Evolutionary conservation across 1,140 invertebrate species (phyloP).

Genomic region (Cryptotermes secundus): DNA sequence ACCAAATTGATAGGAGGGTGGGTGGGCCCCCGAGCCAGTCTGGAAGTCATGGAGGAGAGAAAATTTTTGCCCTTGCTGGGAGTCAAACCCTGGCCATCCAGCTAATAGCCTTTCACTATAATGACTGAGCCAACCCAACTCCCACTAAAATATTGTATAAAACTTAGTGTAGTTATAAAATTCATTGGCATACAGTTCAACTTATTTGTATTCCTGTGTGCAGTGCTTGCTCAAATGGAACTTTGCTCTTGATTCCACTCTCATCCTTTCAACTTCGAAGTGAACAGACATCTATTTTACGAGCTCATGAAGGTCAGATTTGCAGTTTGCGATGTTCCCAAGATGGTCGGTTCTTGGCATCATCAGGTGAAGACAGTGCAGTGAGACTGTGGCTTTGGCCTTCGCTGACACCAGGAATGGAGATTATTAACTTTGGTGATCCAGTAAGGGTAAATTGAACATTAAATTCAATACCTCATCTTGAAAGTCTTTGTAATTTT

Average conservation of each 20-base stretch:
- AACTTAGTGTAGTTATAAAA: too few relatives aligned
- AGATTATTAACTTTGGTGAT: slow-evolving; percentile 1
- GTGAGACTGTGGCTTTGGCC: slow-evolving; percentile 35
- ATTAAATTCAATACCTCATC: not conserved
- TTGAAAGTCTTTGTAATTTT: not conserved
- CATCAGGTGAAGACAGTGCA: slow-evolving; percentile 23
- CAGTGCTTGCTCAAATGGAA: slow-evolving; percentile 26
- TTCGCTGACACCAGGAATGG: slow-evolving; percentile 10
- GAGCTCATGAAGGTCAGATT: slow-evolving; percentile 23
- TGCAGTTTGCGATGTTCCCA: slow-evolving; percentile 29
- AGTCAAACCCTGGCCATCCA: too few relatives aligned
- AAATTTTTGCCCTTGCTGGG: too few relatives aligned
- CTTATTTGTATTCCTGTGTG: not conserved
- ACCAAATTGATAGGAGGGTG: too few relatives aligned
- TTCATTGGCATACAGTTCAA: too few relatives aligned
- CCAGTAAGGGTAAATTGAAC: slow-evolving; percentile 25
- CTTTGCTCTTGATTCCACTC: slow-evolving; percentile 23
- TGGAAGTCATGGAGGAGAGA: too few relatives aligned
- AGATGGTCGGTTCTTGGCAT: slow-evolving; percentile 35
- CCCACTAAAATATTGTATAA: too few relatives aligned
- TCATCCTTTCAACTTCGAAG: slow-evolving; percentile 2
- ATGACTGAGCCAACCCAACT: too few relatives aligned
- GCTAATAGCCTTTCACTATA: too few relatives aligned
- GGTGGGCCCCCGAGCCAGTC: too few relatives aligned
- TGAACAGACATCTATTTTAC: slow-evolving; percentile 27